Conservation (phyloP, 2,113 vertebrate species). For the Platichthys stellatus region DNA sequence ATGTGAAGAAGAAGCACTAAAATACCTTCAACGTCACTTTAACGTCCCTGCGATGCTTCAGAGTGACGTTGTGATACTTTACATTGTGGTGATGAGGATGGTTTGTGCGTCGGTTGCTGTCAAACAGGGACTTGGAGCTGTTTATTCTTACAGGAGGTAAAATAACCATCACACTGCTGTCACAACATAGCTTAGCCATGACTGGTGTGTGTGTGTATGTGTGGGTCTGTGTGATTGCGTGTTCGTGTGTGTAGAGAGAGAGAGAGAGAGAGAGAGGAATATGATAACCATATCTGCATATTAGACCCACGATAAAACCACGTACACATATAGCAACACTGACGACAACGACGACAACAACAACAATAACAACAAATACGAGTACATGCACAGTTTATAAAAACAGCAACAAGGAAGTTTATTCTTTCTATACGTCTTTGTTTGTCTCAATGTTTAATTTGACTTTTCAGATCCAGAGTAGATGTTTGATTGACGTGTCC, state of each 20-base stretch:
- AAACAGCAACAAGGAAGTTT: constrained; percentile 28
- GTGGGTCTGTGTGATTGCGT: constrained; percentile 23
- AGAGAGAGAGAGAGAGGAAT: neutral
- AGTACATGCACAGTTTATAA: constrained; percentile 60
- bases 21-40: neutral
- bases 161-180: constrained; percentile 50
- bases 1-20: constrained; percentile 4
- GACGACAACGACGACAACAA: constrained; percentile 43
- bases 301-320: constrained; percentile 58
- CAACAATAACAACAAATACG: constrained; percentile 46
- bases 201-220: constrained; percentile 63
- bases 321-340: constrained; percentile 50
- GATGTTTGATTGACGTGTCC: too few species aligned
- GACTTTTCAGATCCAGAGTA: too few species aligned
- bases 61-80: neutral
- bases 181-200: constrained; percentile 69
- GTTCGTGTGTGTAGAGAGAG: constrained; percentile 3
- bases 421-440: neutral
- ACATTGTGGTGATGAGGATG: neutral
- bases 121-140: constrained; percentile 5
- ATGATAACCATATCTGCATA: constrained; percentile 37
- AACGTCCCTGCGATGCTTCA: neutral
- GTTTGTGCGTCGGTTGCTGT: constrained; percentile 43
- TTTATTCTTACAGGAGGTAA: constrained; percentile 45
- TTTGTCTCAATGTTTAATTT: too few species aligned